Conservation (phyloP, 2,888 invertebrate species). For the Trichogramma evanescens region DNA sequence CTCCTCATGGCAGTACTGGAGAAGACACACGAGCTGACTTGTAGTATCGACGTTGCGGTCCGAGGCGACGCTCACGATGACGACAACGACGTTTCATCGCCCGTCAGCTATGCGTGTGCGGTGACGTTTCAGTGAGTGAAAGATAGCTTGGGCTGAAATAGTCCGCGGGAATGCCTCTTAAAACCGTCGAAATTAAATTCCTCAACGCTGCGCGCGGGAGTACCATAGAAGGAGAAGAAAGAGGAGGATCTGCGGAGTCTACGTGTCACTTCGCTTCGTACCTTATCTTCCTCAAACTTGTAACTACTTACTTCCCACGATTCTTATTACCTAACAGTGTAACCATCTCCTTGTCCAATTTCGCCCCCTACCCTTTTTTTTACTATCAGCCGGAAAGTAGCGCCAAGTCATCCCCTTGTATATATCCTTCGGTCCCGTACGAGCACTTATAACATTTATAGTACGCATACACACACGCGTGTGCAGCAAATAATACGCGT, state of each 20-base stretch:
- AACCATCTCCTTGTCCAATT: conserved; percentile 3
- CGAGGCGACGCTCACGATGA: background rate
- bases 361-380: background rate
- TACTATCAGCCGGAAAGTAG: no score
- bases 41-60: conserved; percentile 5
- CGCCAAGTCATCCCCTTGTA: no score
- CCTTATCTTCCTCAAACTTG: conserved; percentile 9
- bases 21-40: background rate
- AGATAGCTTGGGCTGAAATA: conserved; percentile 20
- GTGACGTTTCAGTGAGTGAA: background rate
- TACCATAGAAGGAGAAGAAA: no score
- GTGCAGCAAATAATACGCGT: no score
- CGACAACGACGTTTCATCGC: background rate
- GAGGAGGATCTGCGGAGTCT: no score
- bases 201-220: conserved; percentile 23
- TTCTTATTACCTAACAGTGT: conserved; percentile 28
- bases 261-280: conserved; percentile 30
- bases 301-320: conserved; percentile 40
- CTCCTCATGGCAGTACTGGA: no score
- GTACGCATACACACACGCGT: no score
- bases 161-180: conserved; percentile 31
- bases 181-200: conserved; percentile 44
- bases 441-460: no score
- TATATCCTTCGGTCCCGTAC: no score
- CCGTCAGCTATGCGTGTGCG: background rate